Conservation (phyloP, 1,140 invertebrate species). For the Hyles vespertilio region DNA sequence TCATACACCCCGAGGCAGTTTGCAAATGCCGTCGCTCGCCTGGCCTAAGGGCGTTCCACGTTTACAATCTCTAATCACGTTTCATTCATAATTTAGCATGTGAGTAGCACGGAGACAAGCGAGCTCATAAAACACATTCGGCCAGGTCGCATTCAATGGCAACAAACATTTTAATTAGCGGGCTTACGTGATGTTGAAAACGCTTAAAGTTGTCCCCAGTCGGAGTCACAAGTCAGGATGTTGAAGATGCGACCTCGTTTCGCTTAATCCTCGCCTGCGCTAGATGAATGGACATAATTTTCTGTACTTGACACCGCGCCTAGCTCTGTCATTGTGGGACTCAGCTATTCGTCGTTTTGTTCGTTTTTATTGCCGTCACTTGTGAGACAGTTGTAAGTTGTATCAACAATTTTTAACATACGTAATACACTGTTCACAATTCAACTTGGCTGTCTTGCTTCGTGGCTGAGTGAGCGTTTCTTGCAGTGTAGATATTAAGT, state of each 20-base stretch:
- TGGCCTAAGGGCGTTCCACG: too few species aligned
- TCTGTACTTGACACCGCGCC: slow-evolving; percentile 68
- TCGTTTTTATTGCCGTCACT: slow-evolving; percentile 56
- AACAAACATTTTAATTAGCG: slow-evolving; percentile 37
- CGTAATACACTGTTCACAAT: background rate
- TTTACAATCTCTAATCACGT: too few species aligned
- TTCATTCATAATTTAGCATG: too few species aligned
- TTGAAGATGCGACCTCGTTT: slow-evolving; percentile 60
- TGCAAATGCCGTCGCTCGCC: too few species aligned
- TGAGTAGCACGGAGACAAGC: too few species aligned
- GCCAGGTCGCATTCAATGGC: slow-evolving; percentile 9
- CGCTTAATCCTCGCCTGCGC: slow-evolving; percentile 56
- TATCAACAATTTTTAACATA: slow-evolving; percentile 1
- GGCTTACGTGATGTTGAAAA: slow-evolving; percentile 33
- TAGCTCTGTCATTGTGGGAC: slow-evolving; percentile 52
- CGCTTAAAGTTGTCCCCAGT: slow-evolving; percentile 50
- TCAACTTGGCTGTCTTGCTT: too few species aligned
- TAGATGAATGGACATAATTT: slow-evolving; percentile 72
- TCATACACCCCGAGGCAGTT: too few species aligned
- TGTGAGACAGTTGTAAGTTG: slow-evolving; percentile 8
- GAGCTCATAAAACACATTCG: background rate
- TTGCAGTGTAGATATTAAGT: too few species aligned
- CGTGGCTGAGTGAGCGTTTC: too few species aligned
- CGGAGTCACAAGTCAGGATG: slow-evolving; percentile 36
- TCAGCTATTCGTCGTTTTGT: slow-evolving; percentile 46